These are phyloP conservation scores for Ia io DNA, from an alignment of 2,113 vertebrate species.

Conservation along the genomic window DNA sequence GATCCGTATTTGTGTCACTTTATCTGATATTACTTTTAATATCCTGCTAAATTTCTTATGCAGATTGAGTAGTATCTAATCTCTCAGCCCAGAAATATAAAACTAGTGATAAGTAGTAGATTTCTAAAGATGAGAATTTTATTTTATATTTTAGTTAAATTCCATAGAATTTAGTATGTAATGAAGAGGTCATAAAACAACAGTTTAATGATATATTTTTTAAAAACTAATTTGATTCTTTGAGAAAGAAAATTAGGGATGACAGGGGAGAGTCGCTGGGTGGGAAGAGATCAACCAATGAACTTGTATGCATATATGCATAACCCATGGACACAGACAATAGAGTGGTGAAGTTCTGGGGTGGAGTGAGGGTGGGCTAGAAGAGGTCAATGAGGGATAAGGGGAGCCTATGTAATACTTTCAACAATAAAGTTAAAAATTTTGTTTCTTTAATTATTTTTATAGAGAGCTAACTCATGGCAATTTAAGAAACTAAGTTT, in stretches of 20 bases:
- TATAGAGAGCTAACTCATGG: not conserved
- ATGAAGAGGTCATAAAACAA: not conserved
- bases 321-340: too few species aligned
- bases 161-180: not conserved
- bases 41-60: not conserved
- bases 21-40: not conserved
- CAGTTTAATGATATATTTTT: not conserved
- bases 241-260: not conserved
- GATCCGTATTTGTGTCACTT: not conserved
- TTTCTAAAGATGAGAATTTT: slow-evolving; percentile 29
- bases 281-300: too few species aligned
- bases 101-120: not conserved
- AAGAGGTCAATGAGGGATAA: too few species aligned
- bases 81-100: not conserved
- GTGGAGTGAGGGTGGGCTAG: too few species aligned
- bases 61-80: not conserved
- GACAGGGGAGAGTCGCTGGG: too few species aligned
- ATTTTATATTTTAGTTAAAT: slow-evolving; percentile 10
- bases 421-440: not conserved
- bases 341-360: too few species aligned
- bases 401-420: too few species aligned
- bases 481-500: slow-evolving; percentile 24
- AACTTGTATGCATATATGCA: too few species aligned
- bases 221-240: not conserved
- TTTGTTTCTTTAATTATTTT: not conserved